Conservation (phyloP, 2,797 vertebrate genomes). For the Eidolon dupreanum region DNA sequence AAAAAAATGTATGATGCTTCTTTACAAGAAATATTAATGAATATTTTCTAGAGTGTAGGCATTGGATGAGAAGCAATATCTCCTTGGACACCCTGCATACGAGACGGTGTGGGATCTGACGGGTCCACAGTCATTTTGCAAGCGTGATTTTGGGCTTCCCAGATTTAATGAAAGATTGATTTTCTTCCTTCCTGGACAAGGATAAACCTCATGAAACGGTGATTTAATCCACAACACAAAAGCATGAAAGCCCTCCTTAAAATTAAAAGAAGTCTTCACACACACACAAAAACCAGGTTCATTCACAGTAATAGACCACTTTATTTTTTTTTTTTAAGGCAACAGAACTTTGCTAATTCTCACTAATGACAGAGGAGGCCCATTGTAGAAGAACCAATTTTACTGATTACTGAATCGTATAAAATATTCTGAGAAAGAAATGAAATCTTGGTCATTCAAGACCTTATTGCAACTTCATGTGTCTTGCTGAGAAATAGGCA, state of each 20-base stretch:
- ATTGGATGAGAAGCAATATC: not conserved
- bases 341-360: constrained; percentile 78
- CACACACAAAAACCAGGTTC: constrained; percentile 47
- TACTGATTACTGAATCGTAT: constrained; percentile 80
- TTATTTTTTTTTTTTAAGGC: constrained; percentile 44
- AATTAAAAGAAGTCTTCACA: constrained; percentile 68
- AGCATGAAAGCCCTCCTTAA: constrained; percentile 60
- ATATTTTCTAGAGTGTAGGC: not conserved
- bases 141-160: constrained; percentile 35
- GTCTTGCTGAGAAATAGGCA: constrained; percentile 74
- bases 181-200: constrained; percentile 55
- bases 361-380: constrained; percentile 69
- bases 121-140: not conserved
- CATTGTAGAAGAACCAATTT: constrained; percentile 72
- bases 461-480: constrained; percentile 16
- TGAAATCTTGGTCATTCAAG: constrained; percentile 76
- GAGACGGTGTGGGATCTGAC: not conserved
- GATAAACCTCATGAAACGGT: constrained; percentile 65
- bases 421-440: constrained; percentile 80
- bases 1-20: not conserved
- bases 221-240: constrained; percentile 71
- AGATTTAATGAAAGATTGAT: constrained; percentile 65
- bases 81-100: not conserved
- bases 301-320: constrained; percentile 70
- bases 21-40: not conserved